Conservation (phyloP, 1,140 invertebrate species). For the Pachyrhynchus sulphureomaculatus region DNA sequence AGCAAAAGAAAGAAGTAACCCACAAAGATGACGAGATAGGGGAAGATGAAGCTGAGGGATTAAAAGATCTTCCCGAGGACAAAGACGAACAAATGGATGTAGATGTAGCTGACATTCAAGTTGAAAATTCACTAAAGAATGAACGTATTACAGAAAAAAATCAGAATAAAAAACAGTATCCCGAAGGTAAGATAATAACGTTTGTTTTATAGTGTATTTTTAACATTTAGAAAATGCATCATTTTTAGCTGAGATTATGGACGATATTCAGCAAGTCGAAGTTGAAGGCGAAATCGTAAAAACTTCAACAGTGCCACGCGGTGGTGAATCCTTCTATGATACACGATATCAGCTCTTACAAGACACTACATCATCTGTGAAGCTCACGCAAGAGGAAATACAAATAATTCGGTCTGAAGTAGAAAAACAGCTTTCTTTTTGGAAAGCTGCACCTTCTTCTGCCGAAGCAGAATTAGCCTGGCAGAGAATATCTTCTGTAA, state of each 20-base stretch:
- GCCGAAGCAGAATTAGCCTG: conserved; percentile 58
- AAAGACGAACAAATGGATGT: conserved; percentile 41
- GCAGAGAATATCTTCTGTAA: conserved; percentile 61
- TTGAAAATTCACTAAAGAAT: conserved; percentile 56
- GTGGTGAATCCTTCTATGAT: conserved; percentile 64
- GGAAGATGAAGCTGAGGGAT: conserved; percentile 42
- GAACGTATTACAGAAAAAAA: conserved; percentile 52
- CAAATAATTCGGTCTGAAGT: conserved; percentile 53
- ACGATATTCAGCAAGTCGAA: conserved; percentile 57
- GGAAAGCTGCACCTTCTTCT: conserved; percentile 54
- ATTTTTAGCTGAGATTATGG: conserved; percentile 40
- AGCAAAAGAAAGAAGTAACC: conserved; percentile 71
- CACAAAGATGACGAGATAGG: conserved; percentile 61
- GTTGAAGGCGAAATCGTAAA: conserved; percentile 74
- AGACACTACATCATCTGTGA: conserved; percentile 28
- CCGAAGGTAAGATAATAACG: conserved; percentile 29
- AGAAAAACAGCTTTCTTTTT: conserved; percentile 58
- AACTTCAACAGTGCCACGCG: conserved; percentile 68
- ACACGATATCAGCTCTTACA: conserved; percentile 44
- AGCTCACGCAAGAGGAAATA: conserved; percentile 37
- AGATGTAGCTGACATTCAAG: conserved; percentile 34
- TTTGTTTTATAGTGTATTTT: too few relatives aligned
- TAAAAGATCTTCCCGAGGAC: conserved; percentile 47
- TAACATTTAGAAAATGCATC: background rate
- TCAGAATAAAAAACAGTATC: conserved; percentile 53